These are phyloP conservation scores for Oriolus oriolus DNA, from an alignment of 2,113 vertebrate genomes.

Conservation along the genomic window DNA sequence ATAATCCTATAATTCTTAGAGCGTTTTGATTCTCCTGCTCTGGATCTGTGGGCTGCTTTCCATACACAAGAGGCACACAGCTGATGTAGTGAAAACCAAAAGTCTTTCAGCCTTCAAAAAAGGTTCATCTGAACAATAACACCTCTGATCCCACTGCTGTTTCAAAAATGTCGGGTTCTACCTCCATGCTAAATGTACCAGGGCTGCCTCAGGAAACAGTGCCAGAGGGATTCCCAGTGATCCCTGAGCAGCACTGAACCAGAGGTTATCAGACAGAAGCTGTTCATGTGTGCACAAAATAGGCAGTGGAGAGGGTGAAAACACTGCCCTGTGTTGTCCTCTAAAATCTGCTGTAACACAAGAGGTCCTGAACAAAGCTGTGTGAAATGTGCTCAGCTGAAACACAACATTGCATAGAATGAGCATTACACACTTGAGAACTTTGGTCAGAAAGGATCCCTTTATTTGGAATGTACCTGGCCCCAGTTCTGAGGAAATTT, in stretches of 20 bases:
- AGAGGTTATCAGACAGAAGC: background rate
- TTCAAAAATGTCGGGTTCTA: background rate
- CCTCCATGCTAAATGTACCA: background rate
- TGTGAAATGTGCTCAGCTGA: background rate
- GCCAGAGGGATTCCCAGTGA: background rate
- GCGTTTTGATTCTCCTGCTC: background rate
- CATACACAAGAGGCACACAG: background rate
- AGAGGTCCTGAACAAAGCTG: background rate
- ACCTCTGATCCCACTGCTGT: background rate
- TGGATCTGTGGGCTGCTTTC: background rate
- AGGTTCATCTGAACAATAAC: background rate
- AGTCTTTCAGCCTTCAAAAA: background rate
- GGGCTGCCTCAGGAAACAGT: background rate
- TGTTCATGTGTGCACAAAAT: rapidly evolving
- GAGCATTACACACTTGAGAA: background rate
- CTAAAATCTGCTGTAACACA: background rate
- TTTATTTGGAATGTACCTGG: background rate
- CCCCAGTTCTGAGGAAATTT: background rate
- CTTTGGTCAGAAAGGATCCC: background rate
- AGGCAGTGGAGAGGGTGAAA: background rate
- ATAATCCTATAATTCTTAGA: background rate
- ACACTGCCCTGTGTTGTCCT: background rate
- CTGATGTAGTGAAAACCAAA: background rate
- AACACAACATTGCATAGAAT: background rate
- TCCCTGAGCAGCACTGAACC: background rate